Conservation (phyloP, 30 jellyfish, hydroid and myxozoan species). For the Aurelia aurita complex sp. Pacific region DNA sequence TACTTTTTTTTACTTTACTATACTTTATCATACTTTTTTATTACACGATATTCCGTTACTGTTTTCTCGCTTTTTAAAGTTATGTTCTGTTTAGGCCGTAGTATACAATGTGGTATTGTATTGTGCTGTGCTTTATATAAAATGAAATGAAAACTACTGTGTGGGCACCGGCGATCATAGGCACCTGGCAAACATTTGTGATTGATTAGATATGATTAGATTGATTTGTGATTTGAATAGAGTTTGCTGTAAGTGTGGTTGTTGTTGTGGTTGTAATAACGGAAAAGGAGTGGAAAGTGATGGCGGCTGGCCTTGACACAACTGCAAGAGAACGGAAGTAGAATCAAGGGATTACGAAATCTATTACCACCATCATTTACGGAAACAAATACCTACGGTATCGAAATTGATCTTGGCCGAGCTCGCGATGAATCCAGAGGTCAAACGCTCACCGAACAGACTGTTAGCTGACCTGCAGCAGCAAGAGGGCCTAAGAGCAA, state of each 20-base stretch:
- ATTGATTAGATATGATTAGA: no score
- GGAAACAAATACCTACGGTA: background rate
- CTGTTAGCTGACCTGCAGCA: slow-evolving; percentile 25
- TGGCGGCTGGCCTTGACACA: slow-evolving; percentile 38
- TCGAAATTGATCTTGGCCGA: background rate
- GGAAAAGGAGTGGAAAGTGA: background rate
- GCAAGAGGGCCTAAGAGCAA: slow-evolving; percentile 79
- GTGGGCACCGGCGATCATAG: no score
- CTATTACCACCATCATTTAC: background rate
- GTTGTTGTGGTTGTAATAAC: no score
- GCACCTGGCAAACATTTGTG: no score
- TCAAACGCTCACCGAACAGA: slow-evolving; percentile 48
- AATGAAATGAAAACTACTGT: no score
- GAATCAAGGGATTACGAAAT: slow-evolving; percentile 14
- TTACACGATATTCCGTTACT: no score
- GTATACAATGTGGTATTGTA: no score
- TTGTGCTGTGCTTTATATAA: no score
- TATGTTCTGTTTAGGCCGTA: no score
- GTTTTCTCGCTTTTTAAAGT: no score
- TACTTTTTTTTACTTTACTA: no score
- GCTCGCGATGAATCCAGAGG: slow-evolving; percentile 39
- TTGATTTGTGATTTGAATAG: background rate
- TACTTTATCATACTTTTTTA: no score
- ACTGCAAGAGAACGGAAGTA: slow-evolving; percentile 23
- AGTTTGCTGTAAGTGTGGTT: background rate